These are phyloP conservation scores for Chromobotia macracanthus DNA, from an alignment of 2,797 vertebrate genomes.

Conservation along the genomic window DNA sequence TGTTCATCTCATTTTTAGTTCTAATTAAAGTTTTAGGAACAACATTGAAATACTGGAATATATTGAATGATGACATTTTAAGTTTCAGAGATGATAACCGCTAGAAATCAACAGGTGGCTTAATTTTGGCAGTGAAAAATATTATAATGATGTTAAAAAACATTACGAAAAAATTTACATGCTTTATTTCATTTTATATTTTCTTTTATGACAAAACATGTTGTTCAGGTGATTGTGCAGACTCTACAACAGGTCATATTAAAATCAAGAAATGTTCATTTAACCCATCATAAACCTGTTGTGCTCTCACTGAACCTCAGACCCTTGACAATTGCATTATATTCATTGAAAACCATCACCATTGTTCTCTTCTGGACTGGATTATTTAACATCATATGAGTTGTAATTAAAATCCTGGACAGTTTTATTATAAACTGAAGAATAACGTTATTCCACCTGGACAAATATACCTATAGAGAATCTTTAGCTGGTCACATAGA, in stretches of 20 bases:
- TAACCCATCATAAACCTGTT: neutral
- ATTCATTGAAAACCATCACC: slow-evolving; percentile 31
- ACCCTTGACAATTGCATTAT: slow-evolving; percentile 20
- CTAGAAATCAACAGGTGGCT: no score
- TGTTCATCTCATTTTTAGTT: neutral
- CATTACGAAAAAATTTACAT: neutral
- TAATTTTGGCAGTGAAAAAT: no score
- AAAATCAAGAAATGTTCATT: slow-evolving; percentile 8
- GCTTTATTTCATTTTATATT: neutral
- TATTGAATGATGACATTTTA: neutral
- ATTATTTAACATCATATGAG: slow-evolving; percentile 38
- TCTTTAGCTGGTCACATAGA: slow-evolving; percentile 24
- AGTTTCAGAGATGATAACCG: neutral
- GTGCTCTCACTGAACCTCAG: slow-evolving; percentile 10
- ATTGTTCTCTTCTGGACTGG: slow-evolving; percentile 45
- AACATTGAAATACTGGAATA: neutral
- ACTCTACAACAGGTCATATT: neutral
- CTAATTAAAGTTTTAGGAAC: neutral
- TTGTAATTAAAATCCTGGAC: slow-evolving; percentile 55
- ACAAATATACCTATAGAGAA: slow-evolving; percentile 44
- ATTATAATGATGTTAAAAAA: no score
- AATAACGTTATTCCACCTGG: slow-evolving; percentile 48
- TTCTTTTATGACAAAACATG: neutral
- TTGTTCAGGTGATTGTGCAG: neutral
- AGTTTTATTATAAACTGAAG: slow-evolving; percentile 46